Evolutionary conservation across 37 sponge, comb jelly and placozoan species (phyloP), one percentile per base, ranked within the genome.

Genomic region (Hormiphora californensis): DNA sequence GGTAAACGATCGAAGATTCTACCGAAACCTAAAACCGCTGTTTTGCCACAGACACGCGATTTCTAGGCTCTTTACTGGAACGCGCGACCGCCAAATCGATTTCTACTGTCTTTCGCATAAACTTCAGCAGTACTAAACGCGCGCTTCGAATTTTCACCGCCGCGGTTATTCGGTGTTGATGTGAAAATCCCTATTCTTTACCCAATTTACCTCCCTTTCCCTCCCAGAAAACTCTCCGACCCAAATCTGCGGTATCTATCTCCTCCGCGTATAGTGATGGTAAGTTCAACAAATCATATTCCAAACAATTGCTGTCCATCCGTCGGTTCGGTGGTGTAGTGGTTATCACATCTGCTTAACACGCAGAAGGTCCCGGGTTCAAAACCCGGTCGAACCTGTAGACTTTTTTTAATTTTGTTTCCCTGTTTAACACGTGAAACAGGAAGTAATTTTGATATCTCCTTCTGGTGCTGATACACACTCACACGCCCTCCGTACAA

Each of bases 341-440:
- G 81, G 81, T 73, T 73, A 73, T 73, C 81, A 73, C 81, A 73
- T 73, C 81, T 73, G 81, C 81, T 73, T 73, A 73, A 73, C 81
- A 73, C 81, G 81, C 81, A 73, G 81, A 73, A 73, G 81, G 81
- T 73, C 81, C 81, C 46, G 81, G 81, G 81, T 73, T 73, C 81
- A 73, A 73, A 73, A 73, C 81, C 81, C 81, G 81, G 81, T 73
- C 81, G 81, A 73, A 73, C 81, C 81, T 73, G 46, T 43, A 73
- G 43, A 21, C 9, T 73, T 73, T 73, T 39, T n/a, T 15, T 57
- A 19, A 30, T 57, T 12, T 57, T n/a, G n/a, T n/a, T n/a, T n/a
- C n/a, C n/a, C n/a, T n/a, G n/a, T n/a, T n/a, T n/a, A n/a, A n/a
- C n/a, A n/a, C n/a, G n/a, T n/a, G n/a, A n/a, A n/a, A n/a, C n/a